Conservation (phyloP, 2,113 vertebrate genomes). For the Mionectes macconnelli region DNA sequence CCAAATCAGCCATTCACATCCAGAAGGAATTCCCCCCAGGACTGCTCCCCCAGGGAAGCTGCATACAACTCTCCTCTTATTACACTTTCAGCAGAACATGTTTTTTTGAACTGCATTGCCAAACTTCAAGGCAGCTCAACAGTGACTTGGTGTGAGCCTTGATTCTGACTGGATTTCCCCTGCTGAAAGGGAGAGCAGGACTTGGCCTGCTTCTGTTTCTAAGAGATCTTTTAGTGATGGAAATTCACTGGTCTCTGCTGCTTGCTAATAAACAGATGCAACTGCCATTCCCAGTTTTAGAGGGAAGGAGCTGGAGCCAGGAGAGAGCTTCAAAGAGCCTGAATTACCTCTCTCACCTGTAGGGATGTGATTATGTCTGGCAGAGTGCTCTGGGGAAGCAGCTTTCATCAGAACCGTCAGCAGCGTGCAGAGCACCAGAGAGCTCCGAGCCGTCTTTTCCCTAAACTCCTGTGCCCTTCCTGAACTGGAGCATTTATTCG, state of each 20-base stretch:
- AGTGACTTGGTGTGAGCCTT: not conserved
- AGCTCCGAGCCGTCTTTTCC: not conserved
- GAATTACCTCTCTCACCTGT: constrained; percentile 12
- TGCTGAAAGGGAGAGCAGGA: not conserved
- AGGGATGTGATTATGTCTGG: not conserved
- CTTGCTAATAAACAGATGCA: constrained; percentile 3
- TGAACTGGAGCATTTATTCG: not conserved
- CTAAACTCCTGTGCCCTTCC: not conserved
- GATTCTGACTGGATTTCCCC: not conserved
- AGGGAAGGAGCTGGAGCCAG: not conserved
- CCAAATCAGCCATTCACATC: not conserved
- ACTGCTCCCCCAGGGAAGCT: not conserved
- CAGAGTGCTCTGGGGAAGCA: not conserved
- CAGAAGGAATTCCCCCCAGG: not conserved
- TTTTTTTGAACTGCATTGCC: not conserved
- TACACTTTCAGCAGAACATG: not conserved
- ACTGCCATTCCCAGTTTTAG: not conserved
- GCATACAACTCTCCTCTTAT: not conserved
- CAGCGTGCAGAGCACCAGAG: not conserved
- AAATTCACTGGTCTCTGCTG: not conserved
- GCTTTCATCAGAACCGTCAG: not conserved
- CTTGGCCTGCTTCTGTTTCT: not conserved
- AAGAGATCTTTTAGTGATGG: not conserved
- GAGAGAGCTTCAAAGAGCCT: not conserved
- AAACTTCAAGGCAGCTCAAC: not conserved